Base-by-base conservation (phyloP, 2,797 vertebrate genomes). In the Anguilla marmorata region DNA sequence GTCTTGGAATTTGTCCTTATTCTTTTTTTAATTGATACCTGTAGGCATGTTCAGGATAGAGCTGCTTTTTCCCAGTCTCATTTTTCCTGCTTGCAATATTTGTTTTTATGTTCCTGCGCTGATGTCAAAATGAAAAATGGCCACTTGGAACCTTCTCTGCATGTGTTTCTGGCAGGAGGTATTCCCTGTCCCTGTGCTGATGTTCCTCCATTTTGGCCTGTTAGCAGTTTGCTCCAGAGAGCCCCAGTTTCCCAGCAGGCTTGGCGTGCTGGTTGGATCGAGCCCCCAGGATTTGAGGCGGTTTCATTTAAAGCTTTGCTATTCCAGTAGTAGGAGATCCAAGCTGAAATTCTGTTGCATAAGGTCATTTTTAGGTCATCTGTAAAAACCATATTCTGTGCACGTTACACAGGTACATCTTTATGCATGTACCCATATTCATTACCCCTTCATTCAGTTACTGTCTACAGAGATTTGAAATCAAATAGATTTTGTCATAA, bases 101-200 rank as follows among this genome's bases (percentile, higher is more conserved):
- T 87, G 74, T 87, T 82, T 90, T 92, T 88, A 87, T 58, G 89
- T 91, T 92, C 87, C 54, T 89, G 90, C 72, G 58, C 85, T 50
- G 8, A 14, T 89, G 84, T 84, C 82, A 90, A 83, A 87, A 89
- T 92, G 91, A 89, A 94, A 92, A 91, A 93, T 93, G 90, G 87
- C 91, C 93, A 93, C 92, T 72, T 12, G 30, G 85, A 80, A 19
- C 69, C 45, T 37, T 86, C 88, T 90, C 91, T 54, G 85, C 76
- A 91, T 93, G 50, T 94, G 92, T 93, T 94, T 95, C 90, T 83
- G 69, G 89, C 80, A 90, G 90, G 93, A 95, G 92, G 93, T 95
- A 94, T 94, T 93, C 87, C 66, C 16, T 14, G 88, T 90, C 79
- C n/a, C 0, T 21, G 30, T 85, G 88, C 60, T 16, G 94, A 95